Base-by-base conservation (phyloP, 2,113 vertebrate genomes). In the Varanus komodoensis region DNA sequence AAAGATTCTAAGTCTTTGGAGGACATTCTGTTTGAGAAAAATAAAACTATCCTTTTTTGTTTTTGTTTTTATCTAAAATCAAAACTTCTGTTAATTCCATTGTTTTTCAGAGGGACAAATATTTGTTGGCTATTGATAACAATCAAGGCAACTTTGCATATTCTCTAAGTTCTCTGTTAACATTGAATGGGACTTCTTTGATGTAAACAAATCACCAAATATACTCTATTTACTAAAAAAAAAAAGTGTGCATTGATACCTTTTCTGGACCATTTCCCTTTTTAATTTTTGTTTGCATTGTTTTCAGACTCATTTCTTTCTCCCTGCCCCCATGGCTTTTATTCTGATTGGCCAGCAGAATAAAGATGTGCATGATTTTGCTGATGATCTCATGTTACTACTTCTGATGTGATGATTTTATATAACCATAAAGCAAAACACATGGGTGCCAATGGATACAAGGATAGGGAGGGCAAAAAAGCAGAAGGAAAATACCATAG, bases 1-100 rank as follows among this genome's bases (percentile, higher is more conserved):
- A 69, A 92, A 93, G 92, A 84, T 32, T 90, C 89, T 9, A 93
- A 94, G 92, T 93, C 92, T 91, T 85, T 89, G 93, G 92, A 94
- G 94, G 87, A 89, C 74, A 84, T 68, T 94, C 91, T 90, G 91
- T 87, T n/a, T 80, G 27, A 27, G 84, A 88, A 54, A 87, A 95
- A 93, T 12, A 74, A 93, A 87, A 82, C 48, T 80, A 77, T 71
- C 17, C 9, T 2, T n/a, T 84, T 44, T 44, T 44, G 38, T 44
- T 44, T 44, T 44, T 44, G 38, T 3, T 44, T 44, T 34, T 86
- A 52, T 86, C 84, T 88, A 29, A 73, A 91, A 84, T 61, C 81
- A 54, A 67, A 44, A 83, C 23, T 79, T 79, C 34, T 73, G 15
- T 44, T 32, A 81, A 54, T 44, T 48, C 17, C 25, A 68, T 34